phyloP scores from a whole-genome alignment of 2,888 invertebrate genomes.

The Resseliella maxima region DNA sequence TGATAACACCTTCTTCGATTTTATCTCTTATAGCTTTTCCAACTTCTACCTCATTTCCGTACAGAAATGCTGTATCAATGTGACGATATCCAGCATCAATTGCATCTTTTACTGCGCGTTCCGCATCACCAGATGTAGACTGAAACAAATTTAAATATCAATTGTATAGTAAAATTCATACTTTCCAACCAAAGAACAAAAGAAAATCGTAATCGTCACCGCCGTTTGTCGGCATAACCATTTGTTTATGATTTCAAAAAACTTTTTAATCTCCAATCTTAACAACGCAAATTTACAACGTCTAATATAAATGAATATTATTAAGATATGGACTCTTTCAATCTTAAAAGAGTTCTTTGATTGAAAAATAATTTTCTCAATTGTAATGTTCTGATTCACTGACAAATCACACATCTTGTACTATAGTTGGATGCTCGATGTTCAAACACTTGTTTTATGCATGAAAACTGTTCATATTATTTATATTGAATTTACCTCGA shows the following conservation, averaged over 20 bases:
- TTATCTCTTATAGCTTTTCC: slow-evolving; percentile 74
- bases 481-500: slow-evolving; percentile 70
- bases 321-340: no score
- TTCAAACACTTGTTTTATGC: not conserved
- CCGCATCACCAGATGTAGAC: slow-evolving; percentile 76
- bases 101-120: slow-evolving; percentile 76
- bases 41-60: slow-evolving; percentile 77
- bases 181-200: not conserved
- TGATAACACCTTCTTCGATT: slow-evolving; percentile 73
- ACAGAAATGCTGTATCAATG: slow-evolving; percentile 74
- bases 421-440: no score
- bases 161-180: not conserved
- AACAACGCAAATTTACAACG: no score
- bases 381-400: no score
- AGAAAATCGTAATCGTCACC: no score
- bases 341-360: no score
- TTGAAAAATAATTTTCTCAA: no score
- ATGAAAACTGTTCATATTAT: not conserved
- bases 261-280: no score
- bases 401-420: no score
- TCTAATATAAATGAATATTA: no score
- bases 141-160: slow-evolving; percentile 64
- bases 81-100: slow-evolving; percentile 81
- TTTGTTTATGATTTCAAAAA: no score
- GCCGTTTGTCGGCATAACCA: no score